Percentiles rank a stretch among this genome's conserved stretches.
Evolutionary conservation across 2,113 vertebrate genomes (phyloP).

Genomic region (Passerina amoena): DNA sequence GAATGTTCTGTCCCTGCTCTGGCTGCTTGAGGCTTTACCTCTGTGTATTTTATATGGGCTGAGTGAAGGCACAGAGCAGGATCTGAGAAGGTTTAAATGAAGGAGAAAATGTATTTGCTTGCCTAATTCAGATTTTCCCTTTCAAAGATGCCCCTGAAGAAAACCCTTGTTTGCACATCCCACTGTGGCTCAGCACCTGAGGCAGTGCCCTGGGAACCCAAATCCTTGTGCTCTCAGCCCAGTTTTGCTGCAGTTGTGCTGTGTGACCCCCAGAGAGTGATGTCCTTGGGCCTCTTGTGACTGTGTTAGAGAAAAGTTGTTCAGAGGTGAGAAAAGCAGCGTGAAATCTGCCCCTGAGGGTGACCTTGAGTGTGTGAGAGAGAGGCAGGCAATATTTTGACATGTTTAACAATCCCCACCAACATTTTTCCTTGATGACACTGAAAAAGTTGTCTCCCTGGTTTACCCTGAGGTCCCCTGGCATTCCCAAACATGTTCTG

Average conservation of each 20-base stretch:
- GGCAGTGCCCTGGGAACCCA: neutral
- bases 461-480: neutral
- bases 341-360: neutral
- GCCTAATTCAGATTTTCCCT: neutral
- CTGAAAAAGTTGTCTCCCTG: neutral
- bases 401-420: neutral
- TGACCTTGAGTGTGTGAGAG: neutral
- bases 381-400: neutral
- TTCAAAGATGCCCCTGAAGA: neutral
- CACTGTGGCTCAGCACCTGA: neutral
- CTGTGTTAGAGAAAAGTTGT: neutral
- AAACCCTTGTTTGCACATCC: neutral
- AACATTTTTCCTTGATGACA: neutral
- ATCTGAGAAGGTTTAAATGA: neutral
- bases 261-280: neutral
- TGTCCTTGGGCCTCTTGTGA: neutral
- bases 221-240: neutral
- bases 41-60: rapidly evolving
- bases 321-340: neutral
- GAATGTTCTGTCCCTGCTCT: neutral
- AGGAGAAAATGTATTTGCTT: neutral
- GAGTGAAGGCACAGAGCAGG: neutral
- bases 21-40: neutral
- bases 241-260: neutral
- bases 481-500: neutral